Conservation (phyloP, 2,888 invertebrate species). For the Xylophagus ater region DNA sequence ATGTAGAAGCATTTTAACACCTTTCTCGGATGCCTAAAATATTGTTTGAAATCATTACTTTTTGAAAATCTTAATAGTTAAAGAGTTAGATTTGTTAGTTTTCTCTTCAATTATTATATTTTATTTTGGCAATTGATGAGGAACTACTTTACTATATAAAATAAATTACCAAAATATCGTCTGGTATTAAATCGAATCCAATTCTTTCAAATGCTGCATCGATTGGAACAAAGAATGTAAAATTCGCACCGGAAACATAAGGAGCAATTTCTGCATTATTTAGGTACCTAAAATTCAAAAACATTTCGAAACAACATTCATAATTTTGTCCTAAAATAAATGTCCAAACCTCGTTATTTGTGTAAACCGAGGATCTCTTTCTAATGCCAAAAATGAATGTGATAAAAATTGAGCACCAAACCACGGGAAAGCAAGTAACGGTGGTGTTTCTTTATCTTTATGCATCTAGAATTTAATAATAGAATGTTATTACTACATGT, state of each 20-base stretch:
- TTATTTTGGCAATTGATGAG: slow-evolving; percentile 10
- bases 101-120: background rate
- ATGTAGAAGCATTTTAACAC: slow-evolving; percentile 47
- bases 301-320: background rate
- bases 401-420: slow-evolving; percentile 53
- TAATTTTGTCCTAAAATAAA: too few species aligned
- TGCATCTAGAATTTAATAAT: slow-evolving; percentile 38
- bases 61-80: too few species aligned
- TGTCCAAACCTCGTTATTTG: slow-evolving; percentile 43
- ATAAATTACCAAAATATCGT: slow-evolving; percentile 38
- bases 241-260: slow-evolving; percentile 50
- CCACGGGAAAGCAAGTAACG: slow-evolving; percentile 52
- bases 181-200: slow-evolving; percentile 47
- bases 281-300: slow-evolving; percentile 39
- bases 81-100: background rate
- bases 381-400: slow-evolving; percentile 49
- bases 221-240: slow-evolving; percentile 59
- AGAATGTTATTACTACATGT: background rate
- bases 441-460: slow-evolving; percentile 54
- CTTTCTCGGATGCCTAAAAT: slow-evolving; percentile 43
- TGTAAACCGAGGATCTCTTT: slow-evolving; percentile 45
- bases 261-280: slow-evolving; percentile 51
- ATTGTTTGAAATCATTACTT: background rate
- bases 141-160: background rate
- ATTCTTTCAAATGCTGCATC: slow-evolving; percentile 53